Evolutionary conservation across 2,113 vertebrate species (phyloP), one percentile per base, ranked within the genome.

Genomic region (Scartelaos histophorus): DNA sequence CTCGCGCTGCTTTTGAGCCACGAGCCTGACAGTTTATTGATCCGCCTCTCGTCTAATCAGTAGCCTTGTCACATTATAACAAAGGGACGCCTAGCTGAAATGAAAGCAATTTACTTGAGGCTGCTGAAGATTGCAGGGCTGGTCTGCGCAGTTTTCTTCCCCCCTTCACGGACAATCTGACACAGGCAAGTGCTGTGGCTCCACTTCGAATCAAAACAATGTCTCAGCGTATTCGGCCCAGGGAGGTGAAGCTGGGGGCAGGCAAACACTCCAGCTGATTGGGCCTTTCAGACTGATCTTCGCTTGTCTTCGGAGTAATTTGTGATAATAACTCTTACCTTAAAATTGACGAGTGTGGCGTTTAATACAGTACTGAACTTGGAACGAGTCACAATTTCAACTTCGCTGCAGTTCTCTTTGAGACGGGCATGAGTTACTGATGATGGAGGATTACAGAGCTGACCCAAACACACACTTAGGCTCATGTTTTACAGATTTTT

Each of bases 61-160:
- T 89, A 90, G 90, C 91, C 88, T 88, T 94, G 93, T 94, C 94
- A 94, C 92, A 92, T 89, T 90, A 92, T 90, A 93, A 93, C 93
- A 94, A 93, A 93, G 85, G 86, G 69, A 79, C 87, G 90, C 88
- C 83, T 43, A 81, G 89, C 81, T 83, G 85, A 94, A 92, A 93
- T 89, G 90, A 94, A 94, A 93, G 92, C 91, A 94, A 94, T 94
- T 94, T 93, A 93, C 89, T 91, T 82, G 84, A 85, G 89, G 87
- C 79, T 76, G 67, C 82, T 75, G 81, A 88, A 92, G 88, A 93
- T 92, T 92, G 92, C 89, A 86, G 83, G 84, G 84, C 87, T 82
- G 90, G 74, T 64, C 75, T 35, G 80, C 71, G 82, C 66, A 62
- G 74, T 86, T 90, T 89, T 89, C 90, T 89, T 70, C 73, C 82